These are phyloP conservation scores for Sceloporus tristichus DNA, from an alignment of 2,113 vertebrate genomes.

Conservation along the genomic window DNA sequence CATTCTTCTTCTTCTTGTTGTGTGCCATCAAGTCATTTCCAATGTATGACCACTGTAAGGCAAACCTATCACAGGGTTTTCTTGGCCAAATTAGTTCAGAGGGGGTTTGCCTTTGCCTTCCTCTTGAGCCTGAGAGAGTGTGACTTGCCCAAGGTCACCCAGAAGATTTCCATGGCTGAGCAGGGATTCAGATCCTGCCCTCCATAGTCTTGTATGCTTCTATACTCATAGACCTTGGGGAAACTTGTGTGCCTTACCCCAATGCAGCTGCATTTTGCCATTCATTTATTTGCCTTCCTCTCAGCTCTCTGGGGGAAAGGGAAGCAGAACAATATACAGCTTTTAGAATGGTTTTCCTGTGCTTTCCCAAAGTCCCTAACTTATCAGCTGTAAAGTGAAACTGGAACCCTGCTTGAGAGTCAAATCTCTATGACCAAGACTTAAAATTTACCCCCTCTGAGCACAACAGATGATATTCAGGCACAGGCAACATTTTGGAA, in stretches of 20 bases:
- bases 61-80: neutral
- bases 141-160: too few relatives aligned
- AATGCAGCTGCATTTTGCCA: neutral
- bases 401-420: neutral
- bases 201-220: neutral
- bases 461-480: neutral
- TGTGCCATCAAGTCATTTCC: neutral
- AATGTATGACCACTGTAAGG: too few relatives aligned
- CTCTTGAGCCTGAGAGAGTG: too few relatives aligned
- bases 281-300: neutral
- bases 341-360: neutral
- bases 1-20: too few relatives aligned
- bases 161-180: too few relatives aligned
- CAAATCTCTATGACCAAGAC: neutral
- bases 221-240: neutral
- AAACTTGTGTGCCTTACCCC: neutral
- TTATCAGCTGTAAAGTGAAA: neutral
- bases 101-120: neutral
- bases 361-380: neutral
- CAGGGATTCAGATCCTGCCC: too few relatives aligned
- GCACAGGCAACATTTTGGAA: neutral
- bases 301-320: neutral
- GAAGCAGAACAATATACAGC: neutral
- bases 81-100: neutral
- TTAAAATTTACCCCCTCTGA: neutral